phyloP scores from a whole-genome alignment of 2,888 invertebrate species.

The Drosophila aldrichi region DNA sequence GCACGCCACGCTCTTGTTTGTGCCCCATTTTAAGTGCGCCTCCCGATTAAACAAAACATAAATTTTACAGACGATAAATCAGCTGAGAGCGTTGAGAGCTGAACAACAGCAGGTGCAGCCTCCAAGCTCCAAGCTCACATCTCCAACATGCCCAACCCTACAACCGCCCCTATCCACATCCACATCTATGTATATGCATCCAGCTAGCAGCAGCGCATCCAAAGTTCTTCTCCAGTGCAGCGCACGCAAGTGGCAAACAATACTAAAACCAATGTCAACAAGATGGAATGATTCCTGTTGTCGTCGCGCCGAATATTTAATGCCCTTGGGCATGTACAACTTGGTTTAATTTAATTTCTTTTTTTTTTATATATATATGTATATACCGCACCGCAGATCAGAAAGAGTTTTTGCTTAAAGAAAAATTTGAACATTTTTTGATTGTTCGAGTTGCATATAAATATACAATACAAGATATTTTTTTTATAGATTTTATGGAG shows the following conservation, averaged over 20 bases:
- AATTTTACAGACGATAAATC: conserved; percentile 78
- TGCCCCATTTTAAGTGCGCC: conserved; percentile 56
- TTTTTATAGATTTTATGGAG: too few relatives aligned
- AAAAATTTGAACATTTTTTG: too few relatives aligned
- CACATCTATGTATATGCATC: neutral
- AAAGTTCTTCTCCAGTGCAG: neutral
- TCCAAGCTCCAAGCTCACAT: neutral
- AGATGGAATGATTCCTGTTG: neutral
- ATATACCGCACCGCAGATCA: neutral
- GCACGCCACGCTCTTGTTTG: conserved; percentile 30
- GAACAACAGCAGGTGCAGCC: conserved; percentile 65
- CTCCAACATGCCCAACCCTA: neutral
- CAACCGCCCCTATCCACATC: neutral
- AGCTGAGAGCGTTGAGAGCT: conserved; percentile 54
- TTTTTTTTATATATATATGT: too few relatives aligned
- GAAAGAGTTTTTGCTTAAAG: neutral
- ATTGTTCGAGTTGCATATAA: neutral
- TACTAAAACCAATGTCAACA: conserved; percentile 19
- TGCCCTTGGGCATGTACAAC: neutral
- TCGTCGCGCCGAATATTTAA: neutral
- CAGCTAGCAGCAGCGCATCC: neutral
- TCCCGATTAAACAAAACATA: conserved; percentile 82
- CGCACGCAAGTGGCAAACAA: conserved; percentile 1
- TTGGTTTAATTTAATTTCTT: neutral
- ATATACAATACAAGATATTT: too few relatives aligned